These are phyloP conservation scores for Ochropleura plecta DNA, from an alignment of 2,888 invertebrate species.

Conservation along the genomic window DNA sequence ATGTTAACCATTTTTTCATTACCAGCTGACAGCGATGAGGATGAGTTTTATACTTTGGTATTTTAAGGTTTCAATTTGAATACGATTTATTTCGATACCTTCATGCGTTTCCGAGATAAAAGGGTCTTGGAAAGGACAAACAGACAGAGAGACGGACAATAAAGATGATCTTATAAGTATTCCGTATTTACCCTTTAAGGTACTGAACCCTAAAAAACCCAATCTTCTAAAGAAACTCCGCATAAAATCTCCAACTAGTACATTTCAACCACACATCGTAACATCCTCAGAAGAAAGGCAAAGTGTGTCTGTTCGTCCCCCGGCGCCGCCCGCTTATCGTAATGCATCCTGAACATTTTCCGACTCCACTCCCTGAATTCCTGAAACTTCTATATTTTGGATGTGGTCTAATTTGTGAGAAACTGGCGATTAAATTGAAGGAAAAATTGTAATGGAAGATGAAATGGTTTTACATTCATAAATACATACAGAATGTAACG, in stretches of 20 bases:
- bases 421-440: conserved; percentile 20
- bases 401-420: conserved; percentile 32
- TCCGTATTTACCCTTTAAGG: no score
- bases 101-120: no score
- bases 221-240: background rate
- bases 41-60: no score
- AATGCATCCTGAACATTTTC: conserved; percentile 74
- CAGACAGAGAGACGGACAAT: background rate
- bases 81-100: no score
- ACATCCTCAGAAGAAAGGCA: background rate
- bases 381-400: conserved; percentile 52
- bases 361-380: conserved; percentile 67
- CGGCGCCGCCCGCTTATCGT: conserved; percentile 67
- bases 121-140: no score
- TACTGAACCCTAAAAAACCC: background rate
- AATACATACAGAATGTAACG: no score
- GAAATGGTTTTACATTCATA: background rate
- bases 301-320: conserved; percentile 42
- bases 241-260: background rate
- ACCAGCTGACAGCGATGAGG: no score
- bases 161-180: no score
- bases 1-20: no score
- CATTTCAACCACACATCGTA: background rate
- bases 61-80: no score
- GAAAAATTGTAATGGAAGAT: no score